phyloP scores from a whole-genome alignment of 2,113 vertebrate species.

The Tetraodon nigroviridis region DNA sequence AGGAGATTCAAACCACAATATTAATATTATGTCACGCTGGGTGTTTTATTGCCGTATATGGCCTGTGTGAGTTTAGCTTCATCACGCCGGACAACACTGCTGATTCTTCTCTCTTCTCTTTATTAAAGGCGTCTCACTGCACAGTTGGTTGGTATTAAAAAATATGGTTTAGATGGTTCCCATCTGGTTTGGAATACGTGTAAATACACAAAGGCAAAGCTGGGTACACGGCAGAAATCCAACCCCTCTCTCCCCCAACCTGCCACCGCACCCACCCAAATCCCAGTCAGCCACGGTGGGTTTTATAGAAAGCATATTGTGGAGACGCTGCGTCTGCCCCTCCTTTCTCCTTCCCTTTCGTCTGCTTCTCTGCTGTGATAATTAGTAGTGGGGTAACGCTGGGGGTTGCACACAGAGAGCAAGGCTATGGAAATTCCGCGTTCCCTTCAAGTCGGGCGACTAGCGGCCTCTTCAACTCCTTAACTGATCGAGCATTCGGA shows the following conservation, averaged over 20 bases:
- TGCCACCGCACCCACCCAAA: slow-evolving; percentile 46
- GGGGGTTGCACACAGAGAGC: slow-evolving; percentile 35
- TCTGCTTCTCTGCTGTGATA: slow-evolving; percentile 58
- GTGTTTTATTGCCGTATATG: background rate
- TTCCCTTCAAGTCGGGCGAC: slow-evolving; percentile 56
- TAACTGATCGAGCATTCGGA: slow-evolving; percentile 26
- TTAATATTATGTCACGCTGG: background rate
- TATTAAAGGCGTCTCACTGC: background rate
- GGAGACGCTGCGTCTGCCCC: slow-evolving; percentile 28
- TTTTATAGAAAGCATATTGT: slow-evolving; percentile 68
- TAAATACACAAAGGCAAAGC: slow-evolving; percentile 19
- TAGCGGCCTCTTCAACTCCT: slow-evolving; percentile 34
- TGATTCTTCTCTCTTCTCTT: background rate
- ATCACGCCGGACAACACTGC: background rate
- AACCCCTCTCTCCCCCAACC: slow-evolving; percentile 28
- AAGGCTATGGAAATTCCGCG: slow-evolving; percentile 58
- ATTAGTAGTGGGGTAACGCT: slow-evolving; percentile 60
- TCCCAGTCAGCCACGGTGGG: slow-evolving; percentile 31
- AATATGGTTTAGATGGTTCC: slow-evolving; percentile 16
- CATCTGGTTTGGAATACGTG: slow-evolving; percentile 24
- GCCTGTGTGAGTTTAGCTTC: background rate
- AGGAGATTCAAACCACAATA: background rate
- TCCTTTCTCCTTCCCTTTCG: slow-evolving; percentile 25
- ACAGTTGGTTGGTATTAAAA: slow-evolving; percentile 9
- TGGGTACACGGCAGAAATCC: slow-evolving; percentile 41